A percentile compares a stretch with the other conserved stretches of the same genome.
Evolutionary conservation across 2,888 invertebrate species (phyloP).

Genomic region (Arrhopalites spinosus): DNA sequence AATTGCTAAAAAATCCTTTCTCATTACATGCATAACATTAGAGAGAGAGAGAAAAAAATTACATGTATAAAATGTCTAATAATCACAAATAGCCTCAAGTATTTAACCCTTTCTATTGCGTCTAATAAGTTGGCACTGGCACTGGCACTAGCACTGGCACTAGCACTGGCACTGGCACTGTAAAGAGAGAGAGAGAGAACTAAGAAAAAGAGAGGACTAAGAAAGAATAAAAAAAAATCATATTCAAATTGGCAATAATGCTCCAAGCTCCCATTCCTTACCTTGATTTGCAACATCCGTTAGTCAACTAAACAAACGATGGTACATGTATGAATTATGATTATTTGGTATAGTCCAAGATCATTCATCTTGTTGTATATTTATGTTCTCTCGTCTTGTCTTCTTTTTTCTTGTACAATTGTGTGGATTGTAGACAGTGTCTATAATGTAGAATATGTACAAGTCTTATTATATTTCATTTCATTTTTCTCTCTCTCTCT

Average conservation of each 20-base stretch:
- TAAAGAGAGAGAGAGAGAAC: background rate
- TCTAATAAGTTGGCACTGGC: no score
- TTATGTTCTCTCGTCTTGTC: background rate
- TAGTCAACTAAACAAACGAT: slow-evolving; percentile 21
- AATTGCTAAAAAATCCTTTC: no score
- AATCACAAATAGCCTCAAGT: slow-evolving; percentile 27
- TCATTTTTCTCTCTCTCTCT: background rate
- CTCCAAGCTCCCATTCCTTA: slow-evolving; percentile 25
- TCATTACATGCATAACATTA: no score
- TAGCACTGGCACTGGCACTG: no score
- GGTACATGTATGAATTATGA: slow-evolving; percentile 8
- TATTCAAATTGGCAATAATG: slow-evolving; percentile 36
- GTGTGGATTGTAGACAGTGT: no score
- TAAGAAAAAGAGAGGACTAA: background rate
- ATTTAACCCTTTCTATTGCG: slow-evolving; percentile 3
- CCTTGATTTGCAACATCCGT: slow-evolving; percentile 36
- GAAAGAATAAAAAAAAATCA: background rate
- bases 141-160: no score
- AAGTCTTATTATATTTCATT: background rate
- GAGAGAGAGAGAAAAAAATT: background rate
- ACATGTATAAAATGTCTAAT: background rate
- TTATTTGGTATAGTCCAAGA: background rate
- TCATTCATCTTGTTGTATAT: background rate
- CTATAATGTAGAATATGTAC: background rate
- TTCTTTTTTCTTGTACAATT: no score